Percentiles rank a stretch among this genome's conserved stretches.
Conservation (phyloP, 2,797 vertebrate species). For the Aldrovandia affinis region DNA sequence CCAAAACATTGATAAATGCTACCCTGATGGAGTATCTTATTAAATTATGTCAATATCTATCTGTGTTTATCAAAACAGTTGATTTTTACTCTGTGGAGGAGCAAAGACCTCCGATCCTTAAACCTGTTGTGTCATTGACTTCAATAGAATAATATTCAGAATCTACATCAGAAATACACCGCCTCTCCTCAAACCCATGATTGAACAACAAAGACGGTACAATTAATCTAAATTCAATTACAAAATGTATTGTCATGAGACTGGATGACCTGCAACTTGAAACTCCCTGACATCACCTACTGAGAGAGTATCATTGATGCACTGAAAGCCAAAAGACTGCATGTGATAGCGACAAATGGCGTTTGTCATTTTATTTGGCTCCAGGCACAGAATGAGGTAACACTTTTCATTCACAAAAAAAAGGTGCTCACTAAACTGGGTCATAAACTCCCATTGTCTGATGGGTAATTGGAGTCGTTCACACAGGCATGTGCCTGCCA, state of each 20-base stretch:
- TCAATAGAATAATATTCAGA: too few species aligned
- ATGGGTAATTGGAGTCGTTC: conserved; percentile 50
- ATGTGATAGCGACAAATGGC: conserved; percentile 57
- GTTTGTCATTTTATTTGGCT: conserved; percentile 56
- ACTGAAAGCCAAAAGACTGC: conserved; percentile 40
- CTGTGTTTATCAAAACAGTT: not conserved
- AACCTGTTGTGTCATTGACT: not conserved
- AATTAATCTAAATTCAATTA: not conserved
- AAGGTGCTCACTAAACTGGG: conserved; percentile 39
- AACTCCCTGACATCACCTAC: conserved; percentile 42
- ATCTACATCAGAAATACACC: not conserved
- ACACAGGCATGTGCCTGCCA: conserved; percentile 39
- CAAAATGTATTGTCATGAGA: not conserved
- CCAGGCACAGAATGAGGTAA: conserved; percentile 65
- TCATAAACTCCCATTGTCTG: conserved; percentile 54
- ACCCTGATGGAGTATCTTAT: not conserved
- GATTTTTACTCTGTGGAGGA: not conserved
- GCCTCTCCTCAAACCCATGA: not conserved
- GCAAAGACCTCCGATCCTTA: not conserved
- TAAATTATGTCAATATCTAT: not conserved
- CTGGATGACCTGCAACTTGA: not conserved
- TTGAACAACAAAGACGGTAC: not conserved
- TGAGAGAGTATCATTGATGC: conserved; percentile 45
- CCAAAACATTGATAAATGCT: not conserved
- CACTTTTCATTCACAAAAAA: conserved; percentile 59